Evolutionary conservation across 2,113 vertebrate species (phyloP).

Genomic region (Heteronetta atricapilla): DNA sequence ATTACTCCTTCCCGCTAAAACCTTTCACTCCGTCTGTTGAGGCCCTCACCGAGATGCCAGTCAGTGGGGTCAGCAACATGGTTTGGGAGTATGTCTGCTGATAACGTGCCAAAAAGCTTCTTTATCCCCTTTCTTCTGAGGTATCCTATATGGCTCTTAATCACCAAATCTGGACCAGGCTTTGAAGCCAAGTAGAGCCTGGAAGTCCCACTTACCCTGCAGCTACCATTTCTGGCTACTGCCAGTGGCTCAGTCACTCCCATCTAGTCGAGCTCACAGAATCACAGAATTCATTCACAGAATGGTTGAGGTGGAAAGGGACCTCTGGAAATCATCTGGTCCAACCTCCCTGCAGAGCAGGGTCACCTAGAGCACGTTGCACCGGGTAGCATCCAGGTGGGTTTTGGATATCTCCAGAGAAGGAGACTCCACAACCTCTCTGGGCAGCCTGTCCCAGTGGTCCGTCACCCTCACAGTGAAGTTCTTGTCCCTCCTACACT

Average conservation of each 20-base stretch:
- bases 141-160: not conserved
- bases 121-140: not conserved
- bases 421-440: no score
- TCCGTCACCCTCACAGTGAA: no score
- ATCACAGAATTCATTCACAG: no score
- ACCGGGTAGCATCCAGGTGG: no score
- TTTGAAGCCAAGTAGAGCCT: not conserved
- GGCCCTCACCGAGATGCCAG: not conserved
- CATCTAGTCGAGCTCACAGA: fast-evolving
- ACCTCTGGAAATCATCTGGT: no score
- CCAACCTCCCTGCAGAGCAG: no score
- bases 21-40: not conserved
- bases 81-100: not conserved
- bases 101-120: not conserved
- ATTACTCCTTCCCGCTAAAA: not conserved
- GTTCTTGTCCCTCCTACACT: not conserved
- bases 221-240: not conserved
- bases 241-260: not conserved
- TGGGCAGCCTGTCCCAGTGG: no score
- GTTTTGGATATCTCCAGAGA: no score
- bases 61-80: not conserved
- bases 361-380: no score
- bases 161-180: not conserved
- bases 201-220: not conserved
- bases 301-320: no score